Evolutionary conservation across 2,888 invertebrate species (phyloP).

Genomic region (Morpho achilles): DNA sequence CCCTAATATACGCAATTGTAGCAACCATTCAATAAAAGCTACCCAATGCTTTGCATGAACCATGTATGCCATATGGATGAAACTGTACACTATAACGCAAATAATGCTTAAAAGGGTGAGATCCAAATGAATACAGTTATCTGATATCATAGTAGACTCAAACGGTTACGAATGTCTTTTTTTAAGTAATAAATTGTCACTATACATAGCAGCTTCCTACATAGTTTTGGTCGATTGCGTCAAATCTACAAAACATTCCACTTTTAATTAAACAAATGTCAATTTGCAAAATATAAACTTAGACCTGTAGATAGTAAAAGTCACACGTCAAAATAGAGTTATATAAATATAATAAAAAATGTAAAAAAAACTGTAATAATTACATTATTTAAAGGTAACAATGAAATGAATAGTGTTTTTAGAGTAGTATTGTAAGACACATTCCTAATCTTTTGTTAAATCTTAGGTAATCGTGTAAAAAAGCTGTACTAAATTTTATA

Average conservation of each 20-base stretch:
- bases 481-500: too few species aligned
- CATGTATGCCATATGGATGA: neutral
- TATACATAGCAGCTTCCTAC: conserved; percentile 3
- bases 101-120: conserved; percentile 17
- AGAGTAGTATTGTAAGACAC: too few species aligned
- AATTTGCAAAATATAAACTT: too few species aligned
- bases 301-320: too few species aligned
- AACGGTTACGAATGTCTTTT: conserved; percentile 14
- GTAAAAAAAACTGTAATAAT: too few species aligned
- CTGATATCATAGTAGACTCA: conserved; percentile 12
- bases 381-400: too few species aligned
- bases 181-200: conserved; percentile 1
- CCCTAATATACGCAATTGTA: conserved; percentile 2
- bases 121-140: conserved; percentile 14
- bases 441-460: too few species aligned
- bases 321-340: too few species aligned
- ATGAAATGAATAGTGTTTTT: too few species aligned
- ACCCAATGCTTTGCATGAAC: conserved; percentile 12
- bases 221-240: conserved; percentile 7
- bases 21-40: conserved; percentile 24
- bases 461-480: too few species aligned
- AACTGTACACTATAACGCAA: conserved; percentile 1
- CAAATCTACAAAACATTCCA: neutral
- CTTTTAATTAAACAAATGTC: too few species aligned
- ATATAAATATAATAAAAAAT: too few species aligned